Percentiles rank a stretch among this genome's conserved stretches.
These are phyloP conservation scores for Saccostrea glomerata DNA, from an alignment of 1,140 invertebrate genomes.

Conservation along the genomic window DNA sequence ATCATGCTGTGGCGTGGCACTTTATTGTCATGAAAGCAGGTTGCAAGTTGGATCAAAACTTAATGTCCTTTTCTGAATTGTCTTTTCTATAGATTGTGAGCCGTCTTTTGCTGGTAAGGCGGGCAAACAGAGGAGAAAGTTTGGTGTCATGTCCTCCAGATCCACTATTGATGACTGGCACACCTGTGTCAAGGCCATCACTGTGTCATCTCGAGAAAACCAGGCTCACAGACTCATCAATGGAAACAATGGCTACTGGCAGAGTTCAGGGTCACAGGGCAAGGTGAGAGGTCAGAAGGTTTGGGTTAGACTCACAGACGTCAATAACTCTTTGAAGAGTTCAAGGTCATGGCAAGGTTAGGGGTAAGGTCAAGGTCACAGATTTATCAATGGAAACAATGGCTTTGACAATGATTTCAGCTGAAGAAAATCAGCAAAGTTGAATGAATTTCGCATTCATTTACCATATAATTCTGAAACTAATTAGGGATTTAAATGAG, in stretches of 20 bases:
- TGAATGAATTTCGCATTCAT: too few species aligned
- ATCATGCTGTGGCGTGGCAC: too few species aligned
- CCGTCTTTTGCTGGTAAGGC: constrained; percentile 86
- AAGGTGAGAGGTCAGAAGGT: constrained; percentile 84
- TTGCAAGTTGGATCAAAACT: constrained; percentile 76
- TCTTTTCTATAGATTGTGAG: constrained; percentile 79
- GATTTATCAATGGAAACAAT: constrained; percentile 80
- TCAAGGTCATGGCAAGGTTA: too few species aligned
- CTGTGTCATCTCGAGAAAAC: constrained; percentile 88
- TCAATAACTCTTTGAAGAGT: constrained; percentile 80
- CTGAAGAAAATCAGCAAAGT: too few species aligned
- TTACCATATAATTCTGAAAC: too few species aligned
- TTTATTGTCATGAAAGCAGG: constrained; percentile 80
- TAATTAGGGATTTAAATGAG: too few species aligned
- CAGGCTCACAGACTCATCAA: constrained; percentile 86
- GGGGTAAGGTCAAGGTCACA: constrained; percentile 84
- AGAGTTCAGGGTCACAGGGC: constrained; percentile 88
- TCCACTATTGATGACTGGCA: constrained; percentile 85
- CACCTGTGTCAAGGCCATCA: constrained; percentile 87
- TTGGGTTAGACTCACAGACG: constrained; percentile 82
- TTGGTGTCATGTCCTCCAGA: constrained; percentile 60
- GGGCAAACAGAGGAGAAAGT: constrained; percentile 81
- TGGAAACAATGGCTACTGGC: constrained; percentile 86
- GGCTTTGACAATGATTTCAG: too few species aligned
- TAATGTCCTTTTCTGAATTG: neutral